These are phyloP conservation scores for Acronicta leporina DNA, from an alignment of 2,888 invertebrate genomes.

Conservation along the genomic window DNA sequence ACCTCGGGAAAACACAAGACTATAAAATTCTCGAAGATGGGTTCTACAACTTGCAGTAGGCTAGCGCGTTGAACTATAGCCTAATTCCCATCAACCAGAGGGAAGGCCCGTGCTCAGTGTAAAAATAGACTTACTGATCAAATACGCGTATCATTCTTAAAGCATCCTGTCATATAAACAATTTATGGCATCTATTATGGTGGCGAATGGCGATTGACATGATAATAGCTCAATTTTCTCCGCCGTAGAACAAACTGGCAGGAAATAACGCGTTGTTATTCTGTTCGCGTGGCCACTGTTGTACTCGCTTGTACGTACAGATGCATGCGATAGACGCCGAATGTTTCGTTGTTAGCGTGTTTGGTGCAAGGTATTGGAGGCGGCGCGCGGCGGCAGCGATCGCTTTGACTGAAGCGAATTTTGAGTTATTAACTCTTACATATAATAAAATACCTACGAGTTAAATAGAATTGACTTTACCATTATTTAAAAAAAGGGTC, in stretches of 20 bases:
- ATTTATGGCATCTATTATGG: slow-evolving; percentile 51
- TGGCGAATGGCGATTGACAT: slow-evolving; percentile 52
- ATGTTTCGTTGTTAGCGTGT: slow-evolving; percentile 42
- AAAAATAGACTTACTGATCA: too few species aligned
- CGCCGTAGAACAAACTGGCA: slow-evolving; percentile 49
- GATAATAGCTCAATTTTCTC: slow-evolving; percentile 62
- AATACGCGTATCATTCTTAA: slow-evolving; percentile 14
- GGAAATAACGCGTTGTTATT: slow-evolving; percentile 66
- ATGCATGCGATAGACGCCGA: slow-evolving; percentile 54
- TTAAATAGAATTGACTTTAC: too few species aligned
- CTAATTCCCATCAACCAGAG: too few species aligned
- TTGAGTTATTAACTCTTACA: too few species aligned
- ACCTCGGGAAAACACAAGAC: too few species aligned
- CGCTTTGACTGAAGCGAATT: slow-evolving; percentile 12
- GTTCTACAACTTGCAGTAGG: too few species aligned
- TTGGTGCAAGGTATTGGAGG: slow-evolving; percentile 35
- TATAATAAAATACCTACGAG: too few species aligned
- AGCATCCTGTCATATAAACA: slow-evolving; percentile 47
- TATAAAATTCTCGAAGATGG: too few species aligned
- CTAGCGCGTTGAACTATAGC: too few species aligned
- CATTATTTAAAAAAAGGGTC: too few species aligned
- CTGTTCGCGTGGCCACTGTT: slow-evolving; percentile 64
- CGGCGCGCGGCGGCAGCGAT: slow-evolving; percentile 15
- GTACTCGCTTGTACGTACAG: slow-evolving; percentile 49
- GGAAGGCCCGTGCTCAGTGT: too few species aligned